phyloP scores from a whole-genome alignment of 2,113 vertebrate species.

The Petrocephalus microphthalmus region DNA sequence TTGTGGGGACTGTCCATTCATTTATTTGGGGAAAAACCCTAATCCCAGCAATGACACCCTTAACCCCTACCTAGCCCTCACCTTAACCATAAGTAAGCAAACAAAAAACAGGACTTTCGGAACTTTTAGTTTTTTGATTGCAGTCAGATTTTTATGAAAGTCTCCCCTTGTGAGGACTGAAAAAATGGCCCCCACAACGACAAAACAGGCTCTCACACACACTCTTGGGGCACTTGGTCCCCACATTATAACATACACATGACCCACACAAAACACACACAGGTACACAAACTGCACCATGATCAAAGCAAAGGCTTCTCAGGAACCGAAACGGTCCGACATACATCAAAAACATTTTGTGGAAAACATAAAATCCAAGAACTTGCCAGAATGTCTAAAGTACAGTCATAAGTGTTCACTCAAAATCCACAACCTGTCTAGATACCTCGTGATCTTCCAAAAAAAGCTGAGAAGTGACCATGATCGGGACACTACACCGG shows the following conservation, averaged over 20 bases:
- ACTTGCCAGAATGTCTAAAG: background rate
- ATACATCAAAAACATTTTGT: background rate
- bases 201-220: too few relatives aligned
- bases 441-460: background rate
- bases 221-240: too few relatives aligned
- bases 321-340: background rate
- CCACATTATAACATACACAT: background rate
- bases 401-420: background rate
- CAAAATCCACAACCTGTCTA: background rate
- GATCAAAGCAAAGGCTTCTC: background rate
- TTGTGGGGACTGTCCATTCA: background rate
- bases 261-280: background rate
- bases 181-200: too few relatives aligned
- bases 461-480: background rate
- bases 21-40: background rate
- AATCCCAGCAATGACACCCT: background rate
- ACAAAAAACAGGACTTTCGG: background rate
- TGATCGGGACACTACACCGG: background rate
- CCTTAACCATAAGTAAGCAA: background rate
- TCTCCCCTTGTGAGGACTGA: too few relatives aligned
- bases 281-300: background rate
- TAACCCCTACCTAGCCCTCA: background rate
- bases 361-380: background rate
- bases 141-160: background rate
- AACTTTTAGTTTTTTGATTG: background rate